A percentile compares a stretch with the other conserved stretches of the same genome.
These are phyloP conservation scores for Triplophysa dalaica DNA, from an alignment of 2,113 vertebrate genomes.

Conservation along the genomic window DNA sequence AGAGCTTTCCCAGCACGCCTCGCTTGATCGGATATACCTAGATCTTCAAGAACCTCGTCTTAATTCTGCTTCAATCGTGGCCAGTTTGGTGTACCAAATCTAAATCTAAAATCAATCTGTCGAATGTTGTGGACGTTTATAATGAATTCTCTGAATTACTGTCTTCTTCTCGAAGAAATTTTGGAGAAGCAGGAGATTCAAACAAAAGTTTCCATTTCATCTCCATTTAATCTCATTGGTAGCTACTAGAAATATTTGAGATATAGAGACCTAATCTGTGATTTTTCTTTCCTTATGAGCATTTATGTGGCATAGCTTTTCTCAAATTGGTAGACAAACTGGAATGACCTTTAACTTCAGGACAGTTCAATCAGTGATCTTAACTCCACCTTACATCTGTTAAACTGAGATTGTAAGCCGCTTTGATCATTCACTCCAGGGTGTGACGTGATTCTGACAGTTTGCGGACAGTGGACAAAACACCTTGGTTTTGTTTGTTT, in stretches of 20 bases:
- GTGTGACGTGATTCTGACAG: slow-evolving; percentile 18
- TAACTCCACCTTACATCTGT: slow-evolving; percentile 15
- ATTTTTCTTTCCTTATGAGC: no score
- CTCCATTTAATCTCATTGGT: no score
- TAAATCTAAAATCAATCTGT: not conserved
- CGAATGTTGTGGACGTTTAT: no score
- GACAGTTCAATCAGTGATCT: not conserved
- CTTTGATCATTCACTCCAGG: not conserved
- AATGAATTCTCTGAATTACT: no score
- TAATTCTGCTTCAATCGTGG: not conserved
- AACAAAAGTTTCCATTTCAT: no score
- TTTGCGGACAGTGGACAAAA: not conserved
- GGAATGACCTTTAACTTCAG: not conserved
- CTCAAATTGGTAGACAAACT: not conserved
- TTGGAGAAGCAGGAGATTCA: no score
- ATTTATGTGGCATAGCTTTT: no score
- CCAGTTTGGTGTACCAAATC: not conserved
- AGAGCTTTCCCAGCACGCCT: slow-evolving; percentile 83
- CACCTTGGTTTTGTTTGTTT: slow-evolving; percentile 24
- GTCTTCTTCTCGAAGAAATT: no score
- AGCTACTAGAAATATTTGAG: no score
- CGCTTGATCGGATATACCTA: slow-evolving; percentile 83
- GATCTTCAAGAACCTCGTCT: not conserved
- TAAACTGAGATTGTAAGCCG: not conserved
- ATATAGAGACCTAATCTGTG: no score